phyloP scores from a whole-genome alignment of 2,797 vertebrate species.

The Urophycis tenuis region DNA sequence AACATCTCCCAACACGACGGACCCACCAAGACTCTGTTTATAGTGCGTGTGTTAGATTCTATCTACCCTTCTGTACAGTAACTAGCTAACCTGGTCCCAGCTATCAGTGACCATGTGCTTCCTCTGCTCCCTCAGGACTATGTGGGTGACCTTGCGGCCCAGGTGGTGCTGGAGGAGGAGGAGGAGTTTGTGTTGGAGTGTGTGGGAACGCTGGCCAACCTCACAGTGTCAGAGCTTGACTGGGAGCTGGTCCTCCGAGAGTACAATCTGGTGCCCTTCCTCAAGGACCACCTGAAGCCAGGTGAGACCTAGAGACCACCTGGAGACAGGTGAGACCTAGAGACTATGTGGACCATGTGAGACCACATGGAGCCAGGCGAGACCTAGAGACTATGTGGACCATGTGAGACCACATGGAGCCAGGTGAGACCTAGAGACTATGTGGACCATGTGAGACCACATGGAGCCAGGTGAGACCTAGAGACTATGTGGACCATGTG shows the following conservation, averaged over 20 bases:
- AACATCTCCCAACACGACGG: conserved; percentile 95
- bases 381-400: too few species aligned
- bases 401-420: too few species aligned
- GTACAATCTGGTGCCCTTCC: conserved; percentile 88
- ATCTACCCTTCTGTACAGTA: too few species aligned
- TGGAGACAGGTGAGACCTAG: neutral
- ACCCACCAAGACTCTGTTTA: conserved; percentile 83
- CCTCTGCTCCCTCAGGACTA: conserved; percentile 73
- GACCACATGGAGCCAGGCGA: neutral
- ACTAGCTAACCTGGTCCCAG: neutral
- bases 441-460: neutral
- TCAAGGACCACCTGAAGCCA: conserved; percentile 90
- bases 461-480: neutral
- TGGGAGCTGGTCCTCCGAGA: conserved; percentile 92
- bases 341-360: too few species aligned
- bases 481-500: too few species aligned
- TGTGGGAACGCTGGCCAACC: conserved; percentile 88
- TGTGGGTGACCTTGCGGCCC: conserved; percentile 87
- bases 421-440: neutral
- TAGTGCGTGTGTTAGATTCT: conserved; percentile 67
- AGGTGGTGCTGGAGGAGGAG: conserved; percentile 82
- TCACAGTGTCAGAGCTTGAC: conserved; percentile 86
- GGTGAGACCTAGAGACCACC: conserved; percentile 57
- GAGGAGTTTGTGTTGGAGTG: conserved; percentile 94
- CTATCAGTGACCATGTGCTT: neutral